Base-by-base conservation (phyloP, 1,140 invertebrate genomes). In the Danaus melanippus region DNA sequence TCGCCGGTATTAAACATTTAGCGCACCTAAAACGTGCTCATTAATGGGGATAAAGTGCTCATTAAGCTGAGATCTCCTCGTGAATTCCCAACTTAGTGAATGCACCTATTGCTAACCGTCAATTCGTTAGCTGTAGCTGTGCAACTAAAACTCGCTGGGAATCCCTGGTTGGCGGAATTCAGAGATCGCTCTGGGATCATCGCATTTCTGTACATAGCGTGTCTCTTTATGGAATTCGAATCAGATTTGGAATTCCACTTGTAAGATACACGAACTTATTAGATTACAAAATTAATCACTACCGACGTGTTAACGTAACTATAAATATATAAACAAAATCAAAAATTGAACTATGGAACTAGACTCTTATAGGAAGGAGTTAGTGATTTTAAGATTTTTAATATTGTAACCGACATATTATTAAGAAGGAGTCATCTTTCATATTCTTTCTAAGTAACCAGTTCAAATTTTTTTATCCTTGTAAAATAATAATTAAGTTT, bases 31-130 rank as follows among this genome's bases (percentile, higher is more conserved):
- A 52, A 10, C 49, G 12, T 41, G 40, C 48, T 43, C 52, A 21
- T 52, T 43, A 58, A 52, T 50, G 56, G 52, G 52, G 50, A 58
- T 50, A 58, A 52, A 58, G 45, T 50, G 41, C 50, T 46, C 50
- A 43, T 58, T 52, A 42, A 50, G 21, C 21, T 32, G 21, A 32
- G 21, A 32, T 32, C 21, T 32, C 21, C 51, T 53, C n/a, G 15
- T 44, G 42, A 32, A 43, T 11, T 12, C 50, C 12, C 42, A 44
- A 52, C 21, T 43, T 43, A 45, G 42, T 52, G 45, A 52, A 52
- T 52, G 50, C 50, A 52, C 50, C 43, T 32, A 32, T 32, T 42
- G 40, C 43, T 12, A 21, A 42, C 42, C 50, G 12, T 52, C 50
- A 43, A 52, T 52, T 52, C 21, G 21, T 32, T 32, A 32, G 21